Evolutionary conservation across 2,797 vertebrate species (phyloP).

Genomic region (Molossus molossus): DNA sequence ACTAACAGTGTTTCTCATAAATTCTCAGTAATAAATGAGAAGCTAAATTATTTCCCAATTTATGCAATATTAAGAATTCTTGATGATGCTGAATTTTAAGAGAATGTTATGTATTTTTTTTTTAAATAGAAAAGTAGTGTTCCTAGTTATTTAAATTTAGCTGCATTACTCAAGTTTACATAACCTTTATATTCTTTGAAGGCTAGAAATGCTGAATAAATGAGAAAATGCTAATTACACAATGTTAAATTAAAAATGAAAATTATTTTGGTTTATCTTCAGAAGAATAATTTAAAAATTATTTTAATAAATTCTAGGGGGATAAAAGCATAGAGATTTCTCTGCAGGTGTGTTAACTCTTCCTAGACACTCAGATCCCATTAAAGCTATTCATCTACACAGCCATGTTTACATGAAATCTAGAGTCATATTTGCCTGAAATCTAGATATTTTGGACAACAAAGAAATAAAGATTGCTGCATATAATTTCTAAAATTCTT

Average conservation of each 20-base stretch:
- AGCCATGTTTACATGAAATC: not conserved
- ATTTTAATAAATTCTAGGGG: constrained; percentile 64
- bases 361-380: not conserved
- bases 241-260: constrained; percentile 62
- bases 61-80: constrained; percentile 60
- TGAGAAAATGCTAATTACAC: constrained; percentile 22
- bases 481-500: not conserved
- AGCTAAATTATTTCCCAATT: constrained; percentile 50
- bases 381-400: not conserved
- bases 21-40: constrained; percentile 2
- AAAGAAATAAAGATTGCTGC: not conserved
- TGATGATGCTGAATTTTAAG: constrained; percentile 55
- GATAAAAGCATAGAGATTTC: constrained; percentile 11
- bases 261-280: constrained; percentile 69
- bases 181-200: constrained; percentile 55
- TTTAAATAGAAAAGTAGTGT: not conserved
- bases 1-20: constrained; percentile 40
- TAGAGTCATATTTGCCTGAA: constrained; percentile 4
- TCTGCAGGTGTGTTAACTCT: constrained; percentile 18
- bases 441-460: constrained; percentile 2
- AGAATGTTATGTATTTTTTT: constrained; percentile 41
- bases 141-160: constrained; percentile 37
- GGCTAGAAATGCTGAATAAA: constrained; percentile 54
- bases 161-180: constrained; percentile 20
- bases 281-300: constrained; percentile 68